These are phyloP conservation scores for Limenitis camilla DNA, from an alignment of 2,888 invertebrate genomes.

Conservation along the genomic window DNA sequence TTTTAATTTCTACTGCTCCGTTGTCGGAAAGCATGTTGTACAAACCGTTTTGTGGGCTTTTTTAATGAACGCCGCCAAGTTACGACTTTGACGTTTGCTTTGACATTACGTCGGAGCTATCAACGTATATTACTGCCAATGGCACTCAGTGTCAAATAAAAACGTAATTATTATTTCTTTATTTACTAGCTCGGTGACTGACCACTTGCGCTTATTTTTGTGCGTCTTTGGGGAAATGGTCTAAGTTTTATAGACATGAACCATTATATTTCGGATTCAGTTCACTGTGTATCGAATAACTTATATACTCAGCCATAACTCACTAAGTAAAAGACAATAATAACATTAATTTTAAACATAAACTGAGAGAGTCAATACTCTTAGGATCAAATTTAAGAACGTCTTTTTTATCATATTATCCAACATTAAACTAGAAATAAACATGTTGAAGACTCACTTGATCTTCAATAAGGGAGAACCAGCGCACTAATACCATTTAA, in stretches of 20 bases:
- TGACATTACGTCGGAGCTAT: conserved; percentile 33
- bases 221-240: conserved; percentile 7
- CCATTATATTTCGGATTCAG: too few relatives aligned
- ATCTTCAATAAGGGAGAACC: too few relatives aligned
- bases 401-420: too few relatives aligned
- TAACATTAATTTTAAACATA: too few relatives aligned
- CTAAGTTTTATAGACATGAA: conserved; percentile 4
- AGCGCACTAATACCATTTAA: too few relatives aligned
- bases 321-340: too few relatives aligned
- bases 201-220: conserved; percentile 20
- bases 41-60: conserved; percentile 47
- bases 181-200: conserved; percentile 18
- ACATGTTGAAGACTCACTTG: too few relatives aligned
- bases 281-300: too few relatives aligned
- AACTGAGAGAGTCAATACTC: too few relatives aligned
- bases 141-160: conserved; percentile 28
- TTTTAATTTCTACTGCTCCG: conserved; percentile 60
- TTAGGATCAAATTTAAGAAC: too few relatives aligned
- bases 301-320: too few relatives aligned
- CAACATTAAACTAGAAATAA: too few relatives aligned
- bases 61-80: conserved; percentile 50
- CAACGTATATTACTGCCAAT: conserved; percentile 27
- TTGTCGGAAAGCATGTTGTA: conserved; percentile 50
- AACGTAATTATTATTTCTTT: conserved; percentile 28
- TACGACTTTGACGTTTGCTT: conserved; percentile 46